Conservation (phyloP, 2,797 vertebrate genomes). For the Smutsia gigantea region DNA sequence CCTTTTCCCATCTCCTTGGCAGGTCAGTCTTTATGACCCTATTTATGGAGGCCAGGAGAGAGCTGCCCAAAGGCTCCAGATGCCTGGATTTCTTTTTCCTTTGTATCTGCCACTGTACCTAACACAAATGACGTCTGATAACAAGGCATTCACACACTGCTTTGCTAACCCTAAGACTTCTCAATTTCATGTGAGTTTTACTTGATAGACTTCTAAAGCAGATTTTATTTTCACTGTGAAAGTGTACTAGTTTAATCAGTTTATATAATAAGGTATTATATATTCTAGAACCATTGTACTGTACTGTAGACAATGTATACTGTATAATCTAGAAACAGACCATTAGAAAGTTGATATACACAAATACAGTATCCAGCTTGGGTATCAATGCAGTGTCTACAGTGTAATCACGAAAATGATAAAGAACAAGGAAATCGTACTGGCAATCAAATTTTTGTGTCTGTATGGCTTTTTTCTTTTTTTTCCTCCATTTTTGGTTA, state of each 20-base stretch:
- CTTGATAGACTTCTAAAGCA: not conserved
- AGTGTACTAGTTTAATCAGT: not conserved
- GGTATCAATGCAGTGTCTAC: not conserved
- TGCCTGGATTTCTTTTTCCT: not conserved
- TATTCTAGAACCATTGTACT: not conserved
- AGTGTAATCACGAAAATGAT: not conserved
- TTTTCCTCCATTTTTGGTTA: not conserved
- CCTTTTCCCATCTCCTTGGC: not conserved
- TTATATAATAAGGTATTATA: not conserved
- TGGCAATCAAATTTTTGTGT: not conserved
- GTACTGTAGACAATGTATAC: not conserved
- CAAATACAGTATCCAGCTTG: not conserved
- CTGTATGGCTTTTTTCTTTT: not conserved
- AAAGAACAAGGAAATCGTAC: not conserved
- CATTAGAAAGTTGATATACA: not conserved
- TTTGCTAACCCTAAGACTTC: not conserved
- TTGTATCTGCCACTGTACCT: not conserved
- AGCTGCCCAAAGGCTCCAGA: not conserved
- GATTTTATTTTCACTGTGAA: not conserved
- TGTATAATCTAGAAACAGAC: not conserved
- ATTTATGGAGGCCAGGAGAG: not conserved
- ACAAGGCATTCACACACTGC: not conserved
- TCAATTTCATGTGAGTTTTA: constrained; percentile 10
- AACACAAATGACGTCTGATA: not conserved
- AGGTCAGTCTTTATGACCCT: not conserved